Evolutionary conservation across 2,888 invertebrate species (phyloP), one percentile per base, ranked within the genome.

Genomic region (Spisula solida): DNA sequence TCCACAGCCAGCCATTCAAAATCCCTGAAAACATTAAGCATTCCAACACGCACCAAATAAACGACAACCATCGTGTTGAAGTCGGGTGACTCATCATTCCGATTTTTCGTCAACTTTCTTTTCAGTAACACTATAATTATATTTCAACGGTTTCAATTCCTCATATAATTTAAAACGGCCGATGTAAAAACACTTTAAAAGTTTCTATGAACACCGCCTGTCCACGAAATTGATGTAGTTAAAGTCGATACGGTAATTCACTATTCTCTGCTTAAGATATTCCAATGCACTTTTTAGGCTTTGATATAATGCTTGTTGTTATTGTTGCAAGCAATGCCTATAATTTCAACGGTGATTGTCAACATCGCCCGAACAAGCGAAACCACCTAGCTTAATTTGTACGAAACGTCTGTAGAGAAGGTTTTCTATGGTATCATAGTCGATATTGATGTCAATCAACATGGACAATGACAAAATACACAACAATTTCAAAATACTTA

Each of bases 1-100:
- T 81, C 94, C 95, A 94, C 0, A 93, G 90, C 95, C 95, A 95
- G 48, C 95, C 95, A 47, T 95, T 92, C 16, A 94, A 92, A 10
- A 95, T 88, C n/a, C 94, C 95, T n/a, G 94, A 92, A 86, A 95
- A 95, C 51, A 95, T 93, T 16, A 95, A 56, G 86, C 95, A 95
- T 78, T 95, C 95, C 66, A 95, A 81, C 8, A 94, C 31, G 0
- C 94, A 92, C 95, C 95, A 95, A 12, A 92, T 82, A 56, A 95
- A 90, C 14, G 94, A 93, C 16, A 94, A 86, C 6, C 89, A 70
- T 25, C 20, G 4, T n/a, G 60, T 82, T 25, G n/a, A 18, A n/a
- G 25, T 1, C 10, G 60, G 10, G 5, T 20, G 20, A 25, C 25
- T 66, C 60, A 66, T 66, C 60, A 6, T 66, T 66, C 25, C 6